Evolutionary conservation across 2,888 invertebrate species (phyloP), one percentile per base, ranked within the genome.

Genomic region (Acanthosepion esculentum): DNA sequence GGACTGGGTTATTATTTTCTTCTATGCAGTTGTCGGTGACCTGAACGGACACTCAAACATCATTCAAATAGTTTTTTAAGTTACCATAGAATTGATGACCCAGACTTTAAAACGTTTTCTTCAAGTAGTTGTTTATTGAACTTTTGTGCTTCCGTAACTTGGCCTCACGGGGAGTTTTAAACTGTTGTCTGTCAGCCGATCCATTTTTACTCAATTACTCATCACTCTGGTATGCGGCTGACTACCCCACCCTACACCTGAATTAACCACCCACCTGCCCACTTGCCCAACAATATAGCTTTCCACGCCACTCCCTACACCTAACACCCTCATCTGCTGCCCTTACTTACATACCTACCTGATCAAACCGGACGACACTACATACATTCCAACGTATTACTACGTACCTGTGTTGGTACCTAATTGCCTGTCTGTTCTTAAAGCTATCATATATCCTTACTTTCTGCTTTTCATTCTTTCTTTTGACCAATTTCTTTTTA

Each of bases 301-400:
- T 29, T 55, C 18, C 10, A 18, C 78, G 8, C 78, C 78, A 78
- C 78, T n/a, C 78, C 78, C 78, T n/a, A 78, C 29, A 12, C 29
- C 78, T n/a, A 15, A n/a, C 78, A 78, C 78, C 78, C 78, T 29
- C 78, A 78, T n/a, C 78, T 78, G 78, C 78, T 78, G 78, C 78
- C n/a, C 78, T 78, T 78, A 78, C 78, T 78, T 78, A 78, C 78
- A 78, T 78, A 78, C 78, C 78, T 78, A 78, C 78, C 29, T 78
- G 78, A 78, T 78, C 78, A 78, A 78, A 78, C n/a, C 29, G n/a
- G 78, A 78, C 78, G 29, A n/a, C n/a, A 78, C 29, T 78, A 29
- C 29, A n/a, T 78, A 78, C 78, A n/a, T 78, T n/a, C 78, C 78
- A 7, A 78, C 78, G 78, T 78, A n/a, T 78, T n/a, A 29, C 78